Evolutionary conservation across 2,888 invertebrate species (phyloP).

Genomic region (Busseola fusca): DNA sequence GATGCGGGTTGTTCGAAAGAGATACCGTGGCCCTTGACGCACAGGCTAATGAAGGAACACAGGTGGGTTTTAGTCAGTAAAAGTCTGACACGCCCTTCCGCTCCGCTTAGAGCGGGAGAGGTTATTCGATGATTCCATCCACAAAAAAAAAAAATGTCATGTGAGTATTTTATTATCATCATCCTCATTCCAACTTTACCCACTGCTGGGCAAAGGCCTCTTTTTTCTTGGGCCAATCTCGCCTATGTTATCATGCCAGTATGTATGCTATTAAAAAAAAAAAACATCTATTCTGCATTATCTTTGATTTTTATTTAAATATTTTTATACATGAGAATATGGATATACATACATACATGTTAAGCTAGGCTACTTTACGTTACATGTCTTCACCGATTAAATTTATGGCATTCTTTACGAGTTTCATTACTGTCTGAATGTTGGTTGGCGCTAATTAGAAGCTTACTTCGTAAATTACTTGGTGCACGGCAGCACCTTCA

Average conservation of each 20-base stretch:
- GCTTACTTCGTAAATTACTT: conserved; percentile 43
- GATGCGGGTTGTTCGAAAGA: too few relatives aligned
- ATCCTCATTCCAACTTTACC: background rate
- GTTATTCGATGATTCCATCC: too few relatives aligned
- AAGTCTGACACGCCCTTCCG: too few relatives aligned
- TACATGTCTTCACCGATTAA: conserved; percentile 31
- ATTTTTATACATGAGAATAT: background rate
- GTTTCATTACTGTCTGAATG: conserved; percentile 42
- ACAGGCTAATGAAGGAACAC: too few relatives aligned
- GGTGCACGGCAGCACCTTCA: conserved; percentile 29
- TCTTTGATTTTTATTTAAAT: background rate
- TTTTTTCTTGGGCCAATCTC: background rate
- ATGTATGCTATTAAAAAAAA: background rate
- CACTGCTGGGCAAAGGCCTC: rapidly evolving
- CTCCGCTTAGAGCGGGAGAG: too few relatives aligned
- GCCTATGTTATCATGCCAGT: background rate
- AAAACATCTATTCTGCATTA: background rate
- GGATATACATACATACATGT: background rate
- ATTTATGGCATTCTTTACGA: conserved; percentile 41
- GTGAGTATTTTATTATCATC: background rate
- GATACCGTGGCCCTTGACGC: too few relatives aligned
- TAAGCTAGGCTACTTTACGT: conserved; percentile 10
- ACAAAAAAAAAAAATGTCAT: too few relatives aligned
- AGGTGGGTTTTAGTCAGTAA: too few relatives aligned
- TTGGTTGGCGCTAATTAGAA: conserved; percentile 41